Evolutionary conservation across 2,797 vertebrate species (phyloP), one percentile per base, ranked within the genome.

Genomic region (Phylloscopus collybita): DNA sequence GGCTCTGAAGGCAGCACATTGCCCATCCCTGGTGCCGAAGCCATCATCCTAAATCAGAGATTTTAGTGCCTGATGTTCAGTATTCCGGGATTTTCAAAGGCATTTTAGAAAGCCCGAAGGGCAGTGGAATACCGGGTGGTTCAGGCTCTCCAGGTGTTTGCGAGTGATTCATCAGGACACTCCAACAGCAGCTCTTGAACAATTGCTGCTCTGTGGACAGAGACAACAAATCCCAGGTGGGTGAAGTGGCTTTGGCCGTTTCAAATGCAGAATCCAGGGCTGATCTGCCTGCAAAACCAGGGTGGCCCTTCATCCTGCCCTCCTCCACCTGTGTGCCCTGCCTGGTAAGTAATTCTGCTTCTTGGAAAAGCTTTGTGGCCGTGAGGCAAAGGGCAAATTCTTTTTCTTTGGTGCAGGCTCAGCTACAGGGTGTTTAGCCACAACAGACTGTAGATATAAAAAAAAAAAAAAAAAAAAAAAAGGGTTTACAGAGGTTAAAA

Each of bases 21-120:
- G 0, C n/a, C 50, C 1, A 1, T 26, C 38, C 3, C 9, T 47
- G 27, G 25, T 0, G 0, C 44, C 5, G 2, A 38, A 62, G 11
- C 21, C 17, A 6, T 45, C 57, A 18, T 38, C 49, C 49, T 16
- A 44, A 44, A 10, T 9, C 72, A 22, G 53, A 50, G 32, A 34
- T 8, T 65, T 70, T 19, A 44, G 18, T 49, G 42, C 60, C 67
- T 47, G 42, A 16, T 23, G 3, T 50, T 14, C n/a, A 16, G 6
- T 22, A 18, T 25, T 78, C 14, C 15, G 54, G 40, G 44, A 29
- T 57, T 51, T 66, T 70, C 17, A 27, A 65, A 88, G 26, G 30
- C 13, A 20, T 79, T 73, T 22, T 8, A 21, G 65, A 86, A 34
- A 60, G 5, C 34, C 9, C 4, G 38, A n/a, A 61, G 34, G 54